Evolutionary conservation across 2,888 invertebrate species (phyloP), one percentile per base, ranked within the genome.

Genomic region (Laothoe populi): DNA sequence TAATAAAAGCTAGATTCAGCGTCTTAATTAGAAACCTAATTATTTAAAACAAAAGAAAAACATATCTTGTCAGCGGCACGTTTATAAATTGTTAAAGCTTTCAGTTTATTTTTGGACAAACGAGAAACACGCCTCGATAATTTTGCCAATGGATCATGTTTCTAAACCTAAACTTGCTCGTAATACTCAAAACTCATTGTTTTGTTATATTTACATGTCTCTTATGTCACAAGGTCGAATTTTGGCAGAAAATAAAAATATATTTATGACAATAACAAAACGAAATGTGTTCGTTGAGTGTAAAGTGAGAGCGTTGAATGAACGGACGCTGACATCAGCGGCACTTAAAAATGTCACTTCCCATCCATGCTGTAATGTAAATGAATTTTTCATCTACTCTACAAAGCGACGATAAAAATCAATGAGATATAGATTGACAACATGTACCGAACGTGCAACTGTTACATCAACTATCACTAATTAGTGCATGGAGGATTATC

Each of bases 101-200:
- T 44, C 44, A 44, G 31, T 53, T 53, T 53, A 53, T 53, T 53
- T 53, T 21, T 16, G 19, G 31, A 16, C 10, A 35, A 46, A 23
- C 23, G 24, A 19, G 53, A 19, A 31, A 53, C 35, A 53, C 46
- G 13, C 13, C 16, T 31, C 16, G 31, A 35, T 19, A 16, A 3
- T 7, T 24, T 35, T 24, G 57, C 57, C 16, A 57, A 53, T 61
- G 60, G 49, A 53, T 61, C 60, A 53, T 40, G 48, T 63, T 73
- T 75, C 71, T 64, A 68, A 63, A 60, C 24, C 16, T 24, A 59
- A 64, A 68, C 77, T 75, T 71, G 71, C 75, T 67, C 60, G 60
- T n/a, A 44, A 74, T 70, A 72, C 65, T 71, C 70, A 68, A 74
- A 72, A 63, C 63, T 66, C 67, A 77, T 78, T 81, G 82, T 81